Evolutionary conservation across 2,113 vertebrate genomes (phyloP), one percentile per base, ranked within the genome.

Genomic region (Kobus ellipsiprymnus): DNA sequence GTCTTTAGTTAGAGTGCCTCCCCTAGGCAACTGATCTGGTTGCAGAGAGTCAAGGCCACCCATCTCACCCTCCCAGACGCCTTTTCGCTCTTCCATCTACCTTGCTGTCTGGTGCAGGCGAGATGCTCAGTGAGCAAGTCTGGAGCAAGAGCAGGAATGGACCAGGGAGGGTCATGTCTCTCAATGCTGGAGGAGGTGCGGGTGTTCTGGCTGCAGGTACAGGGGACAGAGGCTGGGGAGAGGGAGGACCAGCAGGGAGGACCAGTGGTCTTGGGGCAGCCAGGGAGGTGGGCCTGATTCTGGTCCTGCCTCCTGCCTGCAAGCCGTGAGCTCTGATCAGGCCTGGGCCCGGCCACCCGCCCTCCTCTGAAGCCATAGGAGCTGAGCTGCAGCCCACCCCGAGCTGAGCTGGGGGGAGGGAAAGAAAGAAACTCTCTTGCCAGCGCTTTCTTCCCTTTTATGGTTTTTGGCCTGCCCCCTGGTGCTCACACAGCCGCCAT

Each of bases 401-500:
- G 3, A 50, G 91, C 81, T n/a, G 0, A 33, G 82, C 82, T 0
- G 5, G 46, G 33, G 62, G 62, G 13, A n/a, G 57, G n/a, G 62
- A 36, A 36, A 67, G 40, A 44, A 93, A 87, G 80, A 48, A 36
- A 29, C 19, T 12, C 36, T 27, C 54, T 48, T 92, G 87, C 95
- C 93, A 87, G 52, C 15, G 0, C 62, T 17, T 48, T 90, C 98
- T 98, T 98, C 98, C 93, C 97, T 29, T 91, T 27, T n/a, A 88
- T 95, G 93, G 57, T 96, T 98, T 98, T 97, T 97, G 95, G 97
- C 98, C 97, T 85, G 95, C 97, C 98, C 98, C 98, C 95, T 93
- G 91, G 98, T 98, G 92, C 86, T 98, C 93, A 13, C 13, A 11
- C 83, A 83, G 92, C 91, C 78, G 59, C 98, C 98, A 98, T 98